These are phyloP conservation scores for Semaprochilodus insignis DNA, from an alignment of 2,797 vertebrate genomes.

Conservation along the genomic window DNA sequence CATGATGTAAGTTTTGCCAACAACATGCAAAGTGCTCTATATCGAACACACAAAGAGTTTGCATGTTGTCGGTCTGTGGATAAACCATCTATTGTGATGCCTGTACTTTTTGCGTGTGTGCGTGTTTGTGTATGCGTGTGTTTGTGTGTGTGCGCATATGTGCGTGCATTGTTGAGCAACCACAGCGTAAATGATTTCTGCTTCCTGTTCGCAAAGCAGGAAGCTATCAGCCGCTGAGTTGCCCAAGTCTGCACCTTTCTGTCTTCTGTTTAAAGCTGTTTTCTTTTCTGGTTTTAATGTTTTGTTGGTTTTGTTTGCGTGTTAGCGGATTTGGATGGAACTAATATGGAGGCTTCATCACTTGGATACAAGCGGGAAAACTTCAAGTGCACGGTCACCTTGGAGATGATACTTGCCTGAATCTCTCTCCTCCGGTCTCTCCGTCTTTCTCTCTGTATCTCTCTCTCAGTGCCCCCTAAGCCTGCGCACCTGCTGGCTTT, in stretches of 20 bases:
- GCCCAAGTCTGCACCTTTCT: constrained; percentile 44
- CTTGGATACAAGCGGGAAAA: constrained; percentile 59
- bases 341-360: constrained; percentile 71
- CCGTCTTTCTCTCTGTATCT: constrained; percentile 17
- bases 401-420: constrained; percentile 35
- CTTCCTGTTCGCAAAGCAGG: constrained; percentile 91
- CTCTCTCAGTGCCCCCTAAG: constrained; percentile 87
- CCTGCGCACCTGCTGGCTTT: constrained; percentile 82
- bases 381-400: constrained; percentile 41
- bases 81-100: background rate
- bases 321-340: constrained; percentile 6
- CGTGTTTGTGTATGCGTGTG: constrained; percentile 45
- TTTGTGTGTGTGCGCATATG: constrained; percentile 26
- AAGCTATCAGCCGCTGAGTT: constrained; percentile 72
- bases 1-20: background rate
- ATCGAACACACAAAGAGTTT: background rate
- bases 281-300: background rate
- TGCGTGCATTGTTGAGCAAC: constrained; percentile 55
- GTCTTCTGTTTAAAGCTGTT: constrained; percentile 18
- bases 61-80: background rate
- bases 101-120: background rate
- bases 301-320: background rate
- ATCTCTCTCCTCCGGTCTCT: constrained; percentile 26
- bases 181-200: constrained; percentile 57
- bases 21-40: background rate